Base-by-base conservation (phyloP, 1,140 invertebrate species). In the Drosophila aff. region DNA sequence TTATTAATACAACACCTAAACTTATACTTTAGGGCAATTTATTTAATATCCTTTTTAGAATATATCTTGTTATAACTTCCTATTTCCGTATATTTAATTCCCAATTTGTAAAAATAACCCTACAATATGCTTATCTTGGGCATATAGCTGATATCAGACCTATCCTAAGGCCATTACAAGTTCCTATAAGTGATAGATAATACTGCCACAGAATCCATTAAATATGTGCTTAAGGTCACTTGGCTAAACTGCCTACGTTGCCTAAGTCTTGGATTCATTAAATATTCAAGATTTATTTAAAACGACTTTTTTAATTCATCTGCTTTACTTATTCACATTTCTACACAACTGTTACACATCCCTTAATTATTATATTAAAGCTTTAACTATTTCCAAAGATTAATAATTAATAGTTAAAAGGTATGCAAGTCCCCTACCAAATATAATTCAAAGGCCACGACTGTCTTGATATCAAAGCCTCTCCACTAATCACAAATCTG, bases 91-190 rank as follows among this genome's bases (percentile, higher is more conserved):
- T 16, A 23, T 38, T 55, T 23, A 36, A 10, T 38, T 3, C 8
- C 13, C 15, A 15, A 18, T 21, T 21, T 13, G 31, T 15, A 53
- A 36, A 53, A 15, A 13, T 8, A 21, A 13, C 6, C 18, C 31
- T 21, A 53, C 52, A 53, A 46, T 55, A 55, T 55, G 52, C 31
- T 38, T 55, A 55, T 55, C 52, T 55, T 8, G n/a, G 8, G 8
- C 23, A 9, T 50, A 33, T 7, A 9, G 3, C 31, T 53, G 16
- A 21, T 33, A 53, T 36, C 31, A 53, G 50, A 38, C 52, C 52
- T 55, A 55, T 55, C 52, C 52, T 55, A 55, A 55, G 21, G 33
- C 18, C 9, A 55, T 55, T 38, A 33, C 50, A 53, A 33, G 28
- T 38, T 10, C 33, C 33, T 23, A 23, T 5, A 21, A 38, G 2